Percentiles rank a stretch among this genome's conserved stretches.
Evolutionary conservation across 30 jellyfish, hydroid and myxozoan genomes (phyloP).

Genomic region (Hydractinia symbiolongicarpus): DNA sequence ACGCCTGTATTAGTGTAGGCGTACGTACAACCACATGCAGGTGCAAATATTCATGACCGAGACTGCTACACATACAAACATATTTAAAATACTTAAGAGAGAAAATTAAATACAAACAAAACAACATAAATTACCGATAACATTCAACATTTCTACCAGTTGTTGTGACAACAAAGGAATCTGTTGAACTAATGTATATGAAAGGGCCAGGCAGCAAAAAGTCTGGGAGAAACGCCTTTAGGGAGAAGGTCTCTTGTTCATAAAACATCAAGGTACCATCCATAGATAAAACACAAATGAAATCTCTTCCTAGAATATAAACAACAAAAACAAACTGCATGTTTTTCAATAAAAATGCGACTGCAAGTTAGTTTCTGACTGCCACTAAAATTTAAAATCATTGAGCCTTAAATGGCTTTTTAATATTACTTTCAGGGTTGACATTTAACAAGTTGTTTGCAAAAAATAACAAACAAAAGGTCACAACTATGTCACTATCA

Average conservation of each 20-base stretch:
- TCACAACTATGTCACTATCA: too few relatives aligned
- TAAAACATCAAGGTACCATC: constrained; percentile 72
- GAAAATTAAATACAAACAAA: not conserved
- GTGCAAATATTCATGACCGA: too few relatives aligned
- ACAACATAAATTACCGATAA: constrained; percentile 44
- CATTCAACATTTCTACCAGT: constrained; percentile 58
- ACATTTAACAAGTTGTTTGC: not conserved
- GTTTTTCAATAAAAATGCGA: not conserved
- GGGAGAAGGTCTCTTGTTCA: constrained; percentile 81
- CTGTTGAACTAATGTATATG: constrained; percentile 54
- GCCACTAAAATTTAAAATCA: too few relatives aligned
- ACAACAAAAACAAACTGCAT: not conserved
- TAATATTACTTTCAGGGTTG: too few relatives aligned
- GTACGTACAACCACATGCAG: too few relatives aligned
- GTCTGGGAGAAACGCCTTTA: constrained; percentile 62
- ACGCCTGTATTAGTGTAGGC: too few relatives aligned
- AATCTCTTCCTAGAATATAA: constrained; percentile 56
- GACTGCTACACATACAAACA: too few relatives aligned
- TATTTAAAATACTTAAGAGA: too few relatives aligned
- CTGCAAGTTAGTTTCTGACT: not conserved
- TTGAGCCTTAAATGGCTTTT: too few relatives aligned
- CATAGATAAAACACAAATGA: constrained; percentile 80
- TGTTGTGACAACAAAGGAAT: constrained; percentile 56
- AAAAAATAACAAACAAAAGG: not conserved
- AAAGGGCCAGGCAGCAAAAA: constrained; percentile 83